Percentiles rank a stretch among this genome's conserved stretches.
Conservation (phyloP, 2,113 vertebrate genomes). For the Empidonax traillii region DNA sequence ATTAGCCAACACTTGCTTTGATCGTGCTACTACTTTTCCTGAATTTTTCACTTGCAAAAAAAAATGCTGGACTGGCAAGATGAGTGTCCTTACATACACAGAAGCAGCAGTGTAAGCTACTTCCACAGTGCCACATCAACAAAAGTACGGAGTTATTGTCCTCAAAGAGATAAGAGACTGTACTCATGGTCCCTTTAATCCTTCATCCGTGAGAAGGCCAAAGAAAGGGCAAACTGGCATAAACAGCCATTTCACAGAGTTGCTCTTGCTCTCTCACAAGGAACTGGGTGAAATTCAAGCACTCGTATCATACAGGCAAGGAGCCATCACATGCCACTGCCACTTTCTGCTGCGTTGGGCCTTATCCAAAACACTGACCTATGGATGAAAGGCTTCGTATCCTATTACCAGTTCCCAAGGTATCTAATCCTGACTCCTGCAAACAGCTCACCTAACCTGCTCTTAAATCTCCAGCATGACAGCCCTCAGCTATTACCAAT, state of each 20-base stretch:
- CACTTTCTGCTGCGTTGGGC: not conserved
- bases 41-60: not conserved
- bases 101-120: not conserved
- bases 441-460: constrained; percentile 15
- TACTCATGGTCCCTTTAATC: not conserved
- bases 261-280: not conserved
- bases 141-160: not conserved
- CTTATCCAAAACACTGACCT: not conserved
- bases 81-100: not conserved
- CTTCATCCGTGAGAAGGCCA: not conserved
- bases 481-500: not conserved
- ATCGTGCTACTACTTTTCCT: not conserved
- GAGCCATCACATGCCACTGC: not conserved
- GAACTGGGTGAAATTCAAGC: not conserved
- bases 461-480: not conserved
- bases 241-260: not conserved
- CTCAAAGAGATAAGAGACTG: not conserved
- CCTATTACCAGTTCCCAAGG: constrained; percentile 35
- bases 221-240: not conserved
- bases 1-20: not conserved
- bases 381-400: constrained; percentile 24
- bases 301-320: not conserved
- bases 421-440: not conserved
- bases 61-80: not conserved
- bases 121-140: not conserved